phyloP scores from a whole-genome alignment of 2,888 invertebrate species.

The Cremastinae sp. region DNA sequence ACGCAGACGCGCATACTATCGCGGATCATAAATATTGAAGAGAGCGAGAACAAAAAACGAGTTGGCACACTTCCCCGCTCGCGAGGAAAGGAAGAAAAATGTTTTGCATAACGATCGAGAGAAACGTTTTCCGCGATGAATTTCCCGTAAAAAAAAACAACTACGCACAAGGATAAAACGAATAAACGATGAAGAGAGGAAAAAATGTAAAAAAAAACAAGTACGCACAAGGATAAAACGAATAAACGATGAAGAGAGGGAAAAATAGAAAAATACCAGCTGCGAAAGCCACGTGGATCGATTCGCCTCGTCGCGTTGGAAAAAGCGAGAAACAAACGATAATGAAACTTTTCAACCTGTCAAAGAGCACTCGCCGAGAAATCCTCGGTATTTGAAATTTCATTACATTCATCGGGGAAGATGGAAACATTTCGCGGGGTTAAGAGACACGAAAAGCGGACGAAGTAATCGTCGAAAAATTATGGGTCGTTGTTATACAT shows the following conservation, averaged over 20 bases:
- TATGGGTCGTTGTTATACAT: conserved; percentile 24
- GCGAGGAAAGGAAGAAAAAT: conserved; percentile 12
- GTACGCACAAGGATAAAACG: neutral
- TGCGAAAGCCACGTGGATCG: conserved; percentile 15
- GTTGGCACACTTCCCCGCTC: neutral
- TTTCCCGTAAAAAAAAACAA: conserved; percentile 8
- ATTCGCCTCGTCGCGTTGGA: neutral
- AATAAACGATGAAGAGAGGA: neutral
- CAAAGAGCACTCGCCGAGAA: too few relatives aligned
- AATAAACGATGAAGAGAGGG: neutral
- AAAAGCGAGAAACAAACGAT: too few relatives aligned
- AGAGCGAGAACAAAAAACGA: conserved; percentile 5
- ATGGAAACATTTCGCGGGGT: neutral
- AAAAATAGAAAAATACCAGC: neutral
- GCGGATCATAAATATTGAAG: conserved; percentile 22
- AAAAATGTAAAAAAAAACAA: too few relatives aligned
- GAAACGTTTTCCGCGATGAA: conserved; percentile 9
- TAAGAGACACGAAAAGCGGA: neutral
- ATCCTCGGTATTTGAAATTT: neutral
- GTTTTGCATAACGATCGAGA: conserved; percentile 22
- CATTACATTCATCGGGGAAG: neutral
- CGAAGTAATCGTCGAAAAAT: neutral
- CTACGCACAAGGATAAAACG: neutral
- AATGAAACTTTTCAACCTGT: too few relatives aligned
- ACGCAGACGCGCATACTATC: conserved; percentile 2